Evolutionary conservation across 2,113 vertebrate genomes (phyloP), one percentile per base, ranked within the genome.

Genomic region (Benitochromis conjunctus): DNA sequence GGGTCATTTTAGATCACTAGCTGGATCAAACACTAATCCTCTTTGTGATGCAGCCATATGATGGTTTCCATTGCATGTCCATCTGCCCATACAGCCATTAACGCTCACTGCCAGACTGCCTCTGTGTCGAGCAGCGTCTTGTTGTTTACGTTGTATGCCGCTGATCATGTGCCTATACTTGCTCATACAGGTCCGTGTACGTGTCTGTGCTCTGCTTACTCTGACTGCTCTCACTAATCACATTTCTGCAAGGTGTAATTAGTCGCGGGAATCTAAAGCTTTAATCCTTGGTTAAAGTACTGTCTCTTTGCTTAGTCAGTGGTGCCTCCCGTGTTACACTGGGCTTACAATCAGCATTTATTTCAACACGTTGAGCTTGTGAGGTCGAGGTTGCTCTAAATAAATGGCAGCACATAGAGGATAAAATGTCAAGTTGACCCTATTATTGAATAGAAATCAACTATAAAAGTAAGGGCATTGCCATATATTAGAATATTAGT

Each of bases 171-270:
- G 71, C 43, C 71, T 51, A 26, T 26, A 34, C 57, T 21, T 53
- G 13, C 56, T 88, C 46, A 29, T 43, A 2, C 24, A 43, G 76
- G 48, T 62, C n/a, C 7, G 7, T 41, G 66, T 76, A 34, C 24
- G 2, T 81, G 56, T 79, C 46, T 89, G 79, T 86, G 83, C 29
- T 82, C 83, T 83, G 84, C 89, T 91, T 84, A 79, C 41, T 79
- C 51, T 34, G 80, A 79, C 86, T 78, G 88, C 83, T 86, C 77
- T 46, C 81, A 82, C 91, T 94, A 93, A 91, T 94, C 90, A 88
- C 92, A 86, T 93, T 91, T 88, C 92, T 92, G 81, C 89, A 87
- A 84, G 85, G 90, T 92, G 88, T 89, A 92, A 93, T 94, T 91
- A 94, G 92, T 92, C 69, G 9, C 24, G 58, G 48, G 74, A 87